Conservation (phyloP, 1,140 invertebrate genomes). For the Chironomus striatipennis region DNA sequence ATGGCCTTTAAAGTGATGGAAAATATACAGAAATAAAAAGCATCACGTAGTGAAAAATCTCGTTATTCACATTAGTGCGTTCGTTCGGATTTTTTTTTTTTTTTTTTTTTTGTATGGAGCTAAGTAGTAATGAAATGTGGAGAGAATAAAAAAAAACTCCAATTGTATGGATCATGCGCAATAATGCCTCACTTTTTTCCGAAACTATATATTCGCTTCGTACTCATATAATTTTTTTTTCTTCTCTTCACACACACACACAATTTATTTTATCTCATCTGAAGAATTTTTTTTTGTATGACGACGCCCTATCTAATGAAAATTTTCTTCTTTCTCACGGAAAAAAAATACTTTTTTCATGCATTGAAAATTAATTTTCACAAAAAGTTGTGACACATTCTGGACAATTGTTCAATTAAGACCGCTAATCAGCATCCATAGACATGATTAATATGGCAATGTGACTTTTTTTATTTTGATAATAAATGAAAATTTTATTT, state of each 20-base stretch:
- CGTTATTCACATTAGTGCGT: slow-evolving; percentile 12
- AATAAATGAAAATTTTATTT: not conserved
- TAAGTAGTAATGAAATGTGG: slow-evolving; percentile 10
- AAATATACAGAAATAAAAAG: slow-evolving; percentile 14
- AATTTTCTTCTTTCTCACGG: slow-evolving; percentile 10
- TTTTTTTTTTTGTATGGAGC: no score
- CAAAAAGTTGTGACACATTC: not conserved
- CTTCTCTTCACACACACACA: not conserved
- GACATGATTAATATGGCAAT: not conserved
- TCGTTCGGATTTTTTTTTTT: no score
- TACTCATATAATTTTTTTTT: not conserved
- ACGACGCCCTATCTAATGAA: slow-evolving; percentile 23
- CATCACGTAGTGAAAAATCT: slow-evolving; percentile 12
- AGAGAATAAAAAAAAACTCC: not conserved
- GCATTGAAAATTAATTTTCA: slow-evolving; percentile 19
- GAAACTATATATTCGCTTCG: slow-evolving; percentile 19
- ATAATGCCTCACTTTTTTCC: not conserved
- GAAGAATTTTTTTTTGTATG: slow-evolving; percentile 16
- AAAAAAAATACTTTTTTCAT: not conserved
- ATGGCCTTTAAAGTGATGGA: slow-evolving; percentile 4
- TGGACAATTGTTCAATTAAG: not conserved
- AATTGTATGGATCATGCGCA: slow-evolving; percentile 20
- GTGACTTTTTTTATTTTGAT: not conserved
- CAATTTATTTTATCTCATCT: slow-evolving; percentile 18
- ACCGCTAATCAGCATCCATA: not conserved